Base-by-base conservation (phyloP, 2,888 invertebrate genomes). In the Chaitophorus viminalis region DNA sequence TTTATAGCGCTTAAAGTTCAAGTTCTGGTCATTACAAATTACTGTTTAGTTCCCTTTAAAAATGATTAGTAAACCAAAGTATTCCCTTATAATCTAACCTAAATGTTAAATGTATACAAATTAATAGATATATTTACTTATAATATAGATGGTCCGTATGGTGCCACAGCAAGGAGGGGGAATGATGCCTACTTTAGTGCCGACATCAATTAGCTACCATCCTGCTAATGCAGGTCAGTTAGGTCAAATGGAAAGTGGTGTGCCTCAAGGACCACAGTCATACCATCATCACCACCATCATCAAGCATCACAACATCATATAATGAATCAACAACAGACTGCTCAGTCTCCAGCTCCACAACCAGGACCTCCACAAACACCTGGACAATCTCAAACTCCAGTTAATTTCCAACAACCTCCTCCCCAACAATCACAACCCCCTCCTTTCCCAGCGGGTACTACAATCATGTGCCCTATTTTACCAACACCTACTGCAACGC, bases 111-210 rank as follows among this genome's bases (percentile, higher is more conserved):
- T 14, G 14, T 46, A 3, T 46, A 39, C 6, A 6, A 3, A 74
- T 75, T n/a, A n/a, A n/a, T n/a, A n/a, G 4, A 18, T 8, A 36
- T 82, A 60, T 54, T 75, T 75, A 46, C 65, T 79, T 74, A 88
- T 77, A 54, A 65, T 89, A 77, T 88, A 92, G 90, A 92, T 94
- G 93, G 93, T 95, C 90, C 94, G 95, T 86, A 94, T 95, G 91
- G 91, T 91, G 76, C 90, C 90, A 31, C 91, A 91, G 89, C 87
- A 87, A 74, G 87, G 81, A 68, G 90, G 90, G 75, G 90, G 90
- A 36, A 90, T 91, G 90, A 90, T 91, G 70, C 91, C 90, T 75
- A 81, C 87, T 75, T 89, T 90, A 85, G 90, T 90, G 29, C 90
- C 90, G 21, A 90, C 90, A 33, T 89, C 90, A 60, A 90, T 90